These are phyloP conservation scores for Lycaena phlaeas DNA, from an alignment of 2,888 invertebrate genomes.

Conservation along the genomic window DNA sequence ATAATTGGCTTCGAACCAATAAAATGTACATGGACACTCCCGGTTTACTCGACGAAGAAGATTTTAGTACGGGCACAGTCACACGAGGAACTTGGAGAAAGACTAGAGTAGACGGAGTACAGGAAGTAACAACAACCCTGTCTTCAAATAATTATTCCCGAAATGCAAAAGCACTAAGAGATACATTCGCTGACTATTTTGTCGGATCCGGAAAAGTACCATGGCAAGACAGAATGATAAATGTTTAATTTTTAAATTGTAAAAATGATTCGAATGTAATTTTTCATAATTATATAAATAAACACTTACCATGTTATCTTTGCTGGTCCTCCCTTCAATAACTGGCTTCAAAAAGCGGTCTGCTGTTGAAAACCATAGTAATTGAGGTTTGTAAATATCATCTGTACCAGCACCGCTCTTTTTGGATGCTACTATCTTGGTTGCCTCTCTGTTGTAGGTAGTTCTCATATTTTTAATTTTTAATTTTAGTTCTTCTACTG, in stretches of 20 bases:
- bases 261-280: slow-evolving; percentile 17
- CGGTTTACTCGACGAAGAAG: slow-evolving; percentile 23
- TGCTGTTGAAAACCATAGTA: slow-evolving; percentile 30
- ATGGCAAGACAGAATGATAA: slow-evolving; percentile 26
- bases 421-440: slow-evolving; percentile 28
- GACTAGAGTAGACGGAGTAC: slow-evolving; percentile 22
- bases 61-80: slow-evolving; percentile 22
- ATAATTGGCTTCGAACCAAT: slow-evolving; percentile 19
- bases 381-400: slow-evolving; percentile 28
- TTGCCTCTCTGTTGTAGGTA: slow-evolving; percentile 27
- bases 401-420: slow-evolving; percentile 26
- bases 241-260: slow-evolving; percentile 21
- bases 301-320: slow-evolving; percentile 27
- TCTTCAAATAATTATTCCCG: slow-evolving; percentile 25
- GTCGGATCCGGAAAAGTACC: slow-evolving; percentile 23
- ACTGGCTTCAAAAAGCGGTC: slow-evolving; percentile 31
- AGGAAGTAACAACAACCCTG: slow-evolving; percentile 22
- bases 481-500: slow-evolving; percentile 26
- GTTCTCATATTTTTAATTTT: slow-evolving; percentile 29
- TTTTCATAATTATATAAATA: slow-evolving; percentile 23
- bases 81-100: slow-evolving; percentile 23
- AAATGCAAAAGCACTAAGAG: slow-evolving; percentile 23
- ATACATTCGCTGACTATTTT: slow-evolving; percentile 22
- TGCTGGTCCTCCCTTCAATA: slow-evolving; percentile 27
- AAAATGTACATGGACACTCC: slow-evolving; percentile 22